A percentile compares a stretch with the other conserved stretches of the same genome.
Evolutionary conservation across 1,140 invertebrate genomes (phyloP).

Genomic region (Platorchestia sp.): DNA sequence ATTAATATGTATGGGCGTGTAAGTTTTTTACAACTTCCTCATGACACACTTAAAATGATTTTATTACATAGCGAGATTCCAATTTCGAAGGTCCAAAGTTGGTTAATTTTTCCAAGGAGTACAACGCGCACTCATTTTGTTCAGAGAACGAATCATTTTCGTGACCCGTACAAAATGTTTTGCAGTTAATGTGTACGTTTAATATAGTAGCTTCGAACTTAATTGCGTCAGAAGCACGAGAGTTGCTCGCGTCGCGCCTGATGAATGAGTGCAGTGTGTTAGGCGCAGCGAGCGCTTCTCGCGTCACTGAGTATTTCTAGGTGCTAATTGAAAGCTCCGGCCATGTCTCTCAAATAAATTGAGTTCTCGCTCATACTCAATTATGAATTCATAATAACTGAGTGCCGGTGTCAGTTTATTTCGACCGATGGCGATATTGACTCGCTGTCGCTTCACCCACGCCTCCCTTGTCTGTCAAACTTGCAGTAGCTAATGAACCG

Average conservation of each 20-base stretch:
- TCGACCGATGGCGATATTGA: background rate
- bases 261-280: background rate
- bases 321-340: background rate
- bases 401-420: background rate
- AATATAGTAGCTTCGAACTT: background rate
- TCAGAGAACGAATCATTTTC: background rate
- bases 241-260: background rate
- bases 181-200: too few species aligned
- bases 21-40: too few species aligned
- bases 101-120: background rate
- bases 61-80: too few species aligned
- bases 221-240: background rate
- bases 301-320: background rate
- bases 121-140: background rate
- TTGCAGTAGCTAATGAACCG: background rate
- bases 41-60: too few species aligned
- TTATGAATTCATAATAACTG: background rate
- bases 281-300: background rate
- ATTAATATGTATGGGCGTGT: too few species aligned
- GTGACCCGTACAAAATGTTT: background rate
- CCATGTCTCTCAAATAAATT: background rate
- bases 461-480: background rate
- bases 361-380: background rate
- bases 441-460: background rate
- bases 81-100: background rate